These are phyloP conservation scores for Microctonus aethiopoides DNA, from an alignment of 2,888 invertebrate species.

Conservation along the genomic window DNA sequence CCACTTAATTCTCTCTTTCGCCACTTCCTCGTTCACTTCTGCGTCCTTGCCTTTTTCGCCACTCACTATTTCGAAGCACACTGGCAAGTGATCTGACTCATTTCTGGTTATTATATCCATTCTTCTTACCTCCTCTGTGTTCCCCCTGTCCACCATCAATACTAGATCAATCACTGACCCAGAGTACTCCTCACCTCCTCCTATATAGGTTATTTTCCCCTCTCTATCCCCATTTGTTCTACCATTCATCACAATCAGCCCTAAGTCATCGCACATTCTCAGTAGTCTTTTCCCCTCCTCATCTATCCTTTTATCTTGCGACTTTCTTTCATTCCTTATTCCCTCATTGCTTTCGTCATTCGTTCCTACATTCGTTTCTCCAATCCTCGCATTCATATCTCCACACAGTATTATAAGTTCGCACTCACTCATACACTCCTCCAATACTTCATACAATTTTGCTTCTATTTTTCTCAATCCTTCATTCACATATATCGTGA, in stretches of 20 bases:
- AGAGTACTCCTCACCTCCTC: too few relatives aligned
- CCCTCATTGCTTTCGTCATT: neutral
- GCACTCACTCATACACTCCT: too few relatives aligned
- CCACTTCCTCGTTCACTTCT: neutral
- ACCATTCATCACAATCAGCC: constrained; percentile 23
- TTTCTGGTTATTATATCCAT: constrained; percentile 4
- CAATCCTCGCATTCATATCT: constrained; percentile 30
- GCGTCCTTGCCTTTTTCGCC: neutral
- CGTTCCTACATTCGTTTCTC: neutral
- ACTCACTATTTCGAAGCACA: neutral
- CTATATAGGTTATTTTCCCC: constrained; percentile 26
- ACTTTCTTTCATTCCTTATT: neutral
- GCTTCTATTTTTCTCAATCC: too few relatives aligned
- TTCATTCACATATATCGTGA: too few relatives aligned
- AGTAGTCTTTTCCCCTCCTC: constrained; percentile 17
- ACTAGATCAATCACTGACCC: constrained; percentile 28
- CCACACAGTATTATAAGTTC: constrained; percentile 16
- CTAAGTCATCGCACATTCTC: constrained; percentile 14
- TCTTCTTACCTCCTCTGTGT: neutral
- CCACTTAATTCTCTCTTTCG: neutral
- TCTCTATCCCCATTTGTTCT: constrained; percentile 19
- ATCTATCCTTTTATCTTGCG: constrained; percentile 16
- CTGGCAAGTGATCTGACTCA: constrained; percentile 32
- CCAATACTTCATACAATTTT: too few relatives aligned
- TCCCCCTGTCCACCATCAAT: neutral